phyloP scores from a whole-genome alignment of 2,888 invertebrate species.

The Pediacus dermestoides region DNA sequence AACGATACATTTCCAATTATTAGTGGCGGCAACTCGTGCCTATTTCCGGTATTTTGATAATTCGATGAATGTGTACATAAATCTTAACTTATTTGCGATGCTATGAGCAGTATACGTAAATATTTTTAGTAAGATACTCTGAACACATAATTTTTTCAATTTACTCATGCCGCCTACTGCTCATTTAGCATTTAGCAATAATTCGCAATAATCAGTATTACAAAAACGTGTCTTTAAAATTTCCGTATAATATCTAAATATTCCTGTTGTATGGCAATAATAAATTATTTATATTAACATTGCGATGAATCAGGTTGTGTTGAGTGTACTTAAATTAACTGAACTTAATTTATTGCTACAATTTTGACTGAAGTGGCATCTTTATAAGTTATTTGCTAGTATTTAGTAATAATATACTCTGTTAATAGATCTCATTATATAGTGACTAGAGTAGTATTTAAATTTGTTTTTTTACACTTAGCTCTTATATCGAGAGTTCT shows the following conservation, averaged over 20 bases:
- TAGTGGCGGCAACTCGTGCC: constrained; percentile 45
- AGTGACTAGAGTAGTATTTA: constrained; percentile 11
- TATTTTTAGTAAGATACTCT: constrained; percentile 14
- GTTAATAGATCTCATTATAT: constrained; percentile 10
- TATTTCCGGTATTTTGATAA: constrained; percentile 40
- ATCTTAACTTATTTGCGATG: constrained; percentile 32
- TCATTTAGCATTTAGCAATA: constrained; percentile 53
- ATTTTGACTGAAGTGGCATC: constrained; percentile 10
- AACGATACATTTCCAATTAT: constrained; percentile 44
- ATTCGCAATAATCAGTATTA: constrained; percentile 57
- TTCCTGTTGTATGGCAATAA: constrained; percentile 38
- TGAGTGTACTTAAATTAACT: constrained; percentile 38
- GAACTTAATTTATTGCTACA: constrained; percentile 2
- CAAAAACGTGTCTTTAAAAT: constrained; percentile 20
- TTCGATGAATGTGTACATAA: constrained; percentile 25
- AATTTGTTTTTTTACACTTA: constrained; percentile 2
- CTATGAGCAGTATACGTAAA: constrained; percentile 35
- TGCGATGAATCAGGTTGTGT: constrained; percentile 32
- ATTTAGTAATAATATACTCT: constrained; percentile 10
- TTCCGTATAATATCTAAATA: constrained; percentile 26
- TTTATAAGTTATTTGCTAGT: constrained; percentile 6
- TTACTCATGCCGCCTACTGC: constrained; percentile 38
- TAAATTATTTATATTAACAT: constrained; percentile 25
- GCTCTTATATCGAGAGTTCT: background rate
- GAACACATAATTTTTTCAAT: constrained; percentile 19